phyloP scores from a whole-genome alignment of 2,113 vertebrate species.

The Lophius piscatorius region DNA sequence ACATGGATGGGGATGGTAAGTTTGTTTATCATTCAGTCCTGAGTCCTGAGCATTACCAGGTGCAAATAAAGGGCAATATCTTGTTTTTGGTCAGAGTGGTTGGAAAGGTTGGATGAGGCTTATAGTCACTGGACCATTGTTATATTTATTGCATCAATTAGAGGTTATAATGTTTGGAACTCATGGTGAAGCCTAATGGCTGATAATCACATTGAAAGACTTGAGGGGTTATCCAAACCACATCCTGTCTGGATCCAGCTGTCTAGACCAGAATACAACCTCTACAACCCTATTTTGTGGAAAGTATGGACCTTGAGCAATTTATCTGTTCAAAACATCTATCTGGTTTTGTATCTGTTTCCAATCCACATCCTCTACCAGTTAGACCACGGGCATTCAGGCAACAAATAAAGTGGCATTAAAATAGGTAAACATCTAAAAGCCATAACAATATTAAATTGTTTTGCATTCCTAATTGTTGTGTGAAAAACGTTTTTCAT shows the following conservation, averaged over 20 bases:
- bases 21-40: background rate
- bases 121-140: background rate
- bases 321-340: slow-evolving; percentile 57
- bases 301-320: slow-evolving; percentile 19
- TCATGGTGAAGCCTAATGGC: slow-evolving; percentile 35
- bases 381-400: slow-evolving; percentile 48
- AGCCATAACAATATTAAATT: slow-evolving; percentile 33
- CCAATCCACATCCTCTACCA: slow-evolving; percentile 42
- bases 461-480: slow-evolving; percentile 39
- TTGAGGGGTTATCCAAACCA: slow-evolving; percentile 9
- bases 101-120: slow-evolving; percentile 1
- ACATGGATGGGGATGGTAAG: slow-evolving; percentile 96
- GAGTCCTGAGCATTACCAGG: background rate
- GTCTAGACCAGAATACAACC: slow-evolving; percentile 8
- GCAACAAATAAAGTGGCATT: slow-evolving; percentile 35
- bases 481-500: slow-evolving; percentile 13
- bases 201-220: slow-evolving; percentile 24
- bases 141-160: slow-evolving; percentile 40
- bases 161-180: slow-evolving; percentile 8
- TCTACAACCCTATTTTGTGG: slow-evolving; percentile 5
- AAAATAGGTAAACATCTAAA: slow-evolving; percentile 14
- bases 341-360: slow-evolving; percentile 36
- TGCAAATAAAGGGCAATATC: slow-evolving; percentile 1
- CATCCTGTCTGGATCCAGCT: background rate
- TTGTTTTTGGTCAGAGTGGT: background rate